A percentile compares a stretch with the other conserved stretches of the same genome.
Conservation (phyloP, 92 coral and sea anemone genomes). For the Phymanthus crucifer region DNA sequence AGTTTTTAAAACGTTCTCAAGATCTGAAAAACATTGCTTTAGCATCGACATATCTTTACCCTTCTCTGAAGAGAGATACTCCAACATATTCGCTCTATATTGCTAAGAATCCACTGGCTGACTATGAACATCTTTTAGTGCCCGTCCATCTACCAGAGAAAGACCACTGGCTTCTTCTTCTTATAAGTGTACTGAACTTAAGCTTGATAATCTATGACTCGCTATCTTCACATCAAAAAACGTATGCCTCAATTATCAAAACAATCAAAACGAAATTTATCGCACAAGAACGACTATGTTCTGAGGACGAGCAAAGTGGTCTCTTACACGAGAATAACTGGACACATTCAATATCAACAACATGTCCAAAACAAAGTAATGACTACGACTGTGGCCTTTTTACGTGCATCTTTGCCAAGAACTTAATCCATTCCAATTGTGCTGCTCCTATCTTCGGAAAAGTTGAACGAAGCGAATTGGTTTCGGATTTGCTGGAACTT, state of each 20-base stretch:
- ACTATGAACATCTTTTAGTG: conserved; percentile 16
- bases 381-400: conserved; percentile 28
- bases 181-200: conserved; percentile 22
- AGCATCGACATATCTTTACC: conserved; percentile 31
- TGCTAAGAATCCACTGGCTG: conserved; percentile 14
- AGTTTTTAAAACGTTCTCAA: conserved; percentile 15
- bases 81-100: not conserved
- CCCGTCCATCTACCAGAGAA: conserved; percentile 31
- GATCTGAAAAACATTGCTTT: conserved; percentile 11
- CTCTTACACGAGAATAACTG: conserved; percentile 27
- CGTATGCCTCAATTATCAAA: conserved; percentile 11
- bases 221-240: conserved; percentile 1
- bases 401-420: conserved; percentile 21
- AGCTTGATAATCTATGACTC: conserved; percentile 18
- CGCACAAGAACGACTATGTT: conserved; percentile 3
- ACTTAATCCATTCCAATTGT: conserved; percentile 6
- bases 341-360: conserved; percentile 4
- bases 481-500: not conserved
- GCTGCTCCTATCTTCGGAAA: not conserved
- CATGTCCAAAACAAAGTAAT: conserved; percentile 34
- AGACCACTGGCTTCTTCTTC: conserved; percentile 35
- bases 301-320: conserved; percentile 2
- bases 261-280: conserved; percentile 30
- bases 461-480: not conserved
- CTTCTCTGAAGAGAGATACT: conserved; percentile 27